These are phyloP conservation scores for Calidris pygmaea DNA, from an alignment of 2,113 vertebrate genomes.

Conservation along the genomic window DNA sequence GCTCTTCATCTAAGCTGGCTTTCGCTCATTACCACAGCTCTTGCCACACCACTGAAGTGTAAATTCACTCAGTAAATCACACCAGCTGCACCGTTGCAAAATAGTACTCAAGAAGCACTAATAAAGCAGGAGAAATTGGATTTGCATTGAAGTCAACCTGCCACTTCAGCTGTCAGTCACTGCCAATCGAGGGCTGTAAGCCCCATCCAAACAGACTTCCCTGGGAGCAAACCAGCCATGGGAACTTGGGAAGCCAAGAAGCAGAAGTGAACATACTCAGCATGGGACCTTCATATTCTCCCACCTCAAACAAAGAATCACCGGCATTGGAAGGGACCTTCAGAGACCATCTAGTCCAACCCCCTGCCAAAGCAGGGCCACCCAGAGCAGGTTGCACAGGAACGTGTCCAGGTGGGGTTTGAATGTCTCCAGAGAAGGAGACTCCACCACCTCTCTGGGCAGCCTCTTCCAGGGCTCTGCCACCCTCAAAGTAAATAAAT, in stretches of 20 bases:
- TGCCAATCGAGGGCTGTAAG: not conserved
- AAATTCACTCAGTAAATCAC: slow-evolving; percentile 51
- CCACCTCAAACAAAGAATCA: too few species aligned
- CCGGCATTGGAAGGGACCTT: too few species aligned
- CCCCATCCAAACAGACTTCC: not conserved
- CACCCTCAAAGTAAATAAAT: too few species aligned
- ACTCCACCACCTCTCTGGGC: too few species aligned
- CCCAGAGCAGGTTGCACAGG: too few species aligned
- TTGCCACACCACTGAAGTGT: slow-evolving; percentile 41
- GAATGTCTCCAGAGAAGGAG: too few species aligned
- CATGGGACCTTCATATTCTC: not conserved
- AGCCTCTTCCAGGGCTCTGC: too few species aligned
- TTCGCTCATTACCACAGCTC: slow-evolving; percentile 40
- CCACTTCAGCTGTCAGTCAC: slow-evolving; percentile 38
- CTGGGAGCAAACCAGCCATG: not conserved
- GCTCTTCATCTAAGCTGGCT: slow-evolving; percentile 38
- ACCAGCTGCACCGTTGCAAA: not conserved
- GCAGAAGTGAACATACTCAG: not conserved
- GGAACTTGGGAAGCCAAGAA: not conserved
- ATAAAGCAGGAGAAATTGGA: slow-evolving; percentile 42
- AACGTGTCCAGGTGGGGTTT: too few species aligned
- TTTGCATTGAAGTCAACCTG: slow-evolving; percentile 44
- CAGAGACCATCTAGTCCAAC: too few species aligned
- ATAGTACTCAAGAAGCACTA: slow-evolving; percentile 43
- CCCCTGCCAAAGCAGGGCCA: too few species aligned